Base-by-base conservation (phyloP, 1,140 invertebrate species). In the Macrostomum lignano region DNA sequence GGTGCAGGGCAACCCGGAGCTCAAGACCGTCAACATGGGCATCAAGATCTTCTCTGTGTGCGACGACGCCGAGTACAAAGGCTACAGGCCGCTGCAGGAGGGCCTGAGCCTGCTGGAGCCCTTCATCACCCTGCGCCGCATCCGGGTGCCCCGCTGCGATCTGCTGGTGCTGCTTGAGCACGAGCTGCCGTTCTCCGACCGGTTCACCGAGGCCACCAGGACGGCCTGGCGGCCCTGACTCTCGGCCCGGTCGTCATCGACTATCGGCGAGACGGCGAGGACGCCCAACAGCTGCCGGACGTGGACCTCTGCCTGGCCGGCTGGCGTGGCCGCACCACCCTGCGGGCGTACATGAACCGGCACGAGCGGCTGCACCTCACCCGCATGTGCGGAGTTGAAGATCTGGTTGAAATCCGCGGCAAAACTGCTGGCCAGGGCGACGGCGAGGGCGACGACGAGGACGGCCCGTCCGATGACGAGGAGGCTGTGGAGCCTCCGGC, bases 381-480 rank as follows among this genome's bases (percentile, higher is more conserved):
- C 13, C 22, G 32, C 3, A 22, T 33, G 32, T 22, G 32, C 26
- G 32, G 32, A 7, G 20, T 33, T 3, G n/a, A 28, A 28, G n/a
- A n/a, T n/a, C n/a, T n/a, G n/a, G n/a, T n/a, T n/a, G n/a, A n/a
- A n/a, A n/a, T n/a, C n/a, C n/a, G n/a, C n/a, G n/a, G n/a, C n/a
- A n/a, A n/a, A n/a, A n/a, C n/a, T n/a, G n/a, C n/a, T n/a, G n/a
- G n/a, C n/a, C n/a, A n/a, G n/a, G n/a, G n/a, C n/a, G n/a, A n/a
- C n/a, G n/a, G n/a, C n/a, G n/a, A n/a, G n/a, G n/a, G n/a, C n/a
- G n/a, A n/a, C n/a, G n/a, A n/a, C n/a, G n/a, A n/a, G n/a, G n/a
- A n/a, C n/a, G n/a, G n/a, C n/a, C n/a, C n/a, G n/a, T n/a, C n/a
- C n/a, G n/a, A n/a, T n/a, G n/a, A n/a, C n/a, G n/a, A n/a, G n/a